These are phyloP conservation scores for Brachionus manjavacas DNA, from an alignment of 1,140 invertebrate genomes.

Conservation along the genomic window DNA sequence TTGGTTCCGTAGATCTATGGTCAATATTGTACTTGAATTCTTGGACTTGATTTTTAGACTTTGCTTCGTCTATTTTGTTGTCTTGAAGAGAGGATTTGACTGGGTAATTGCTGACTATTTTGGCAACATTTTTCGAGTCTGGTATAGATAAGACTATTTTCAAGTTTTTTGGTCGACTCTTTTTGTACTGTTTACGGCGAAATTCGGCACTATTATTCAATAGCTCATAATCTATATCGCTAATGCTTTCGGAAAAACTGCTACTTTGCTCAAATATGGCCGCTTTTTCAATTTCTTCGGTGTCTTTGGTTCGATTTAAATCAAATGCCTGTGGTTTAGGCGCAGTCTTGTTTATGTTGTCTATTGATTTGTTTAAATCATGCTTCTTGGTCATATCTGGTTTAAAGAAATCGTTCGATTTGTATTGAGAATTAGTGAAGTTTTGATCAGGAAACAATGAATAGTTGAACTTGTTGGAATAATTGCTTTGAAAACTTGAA, in stretches of 20 bases:
- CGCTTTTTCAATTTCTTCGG: constrained; percentile 22
- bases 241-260: not conserved
- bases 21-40: not conserved
- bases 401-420: not conserved
- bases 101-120: not conserved
- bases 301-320: not conserved
- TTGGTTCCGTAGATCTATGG: not conserved
- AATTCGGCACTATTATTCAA: not conserved
- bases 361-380: not conserved
- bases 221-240: not conserved
- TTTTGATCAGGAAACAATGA: not conserved
- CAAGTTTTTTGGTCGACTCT: not conserved
- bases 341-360: not conserved
- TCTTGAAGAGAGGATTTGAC: not conserved
- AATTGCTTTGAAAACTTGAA: not conserved
- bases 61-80: not conserved
- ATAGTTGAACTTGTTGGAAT: not conserved
- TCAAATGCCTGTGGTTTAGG: not conserved
- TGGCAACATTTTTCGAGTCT: not conserved
- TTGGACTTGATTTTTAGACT: not conserved
- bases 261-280: constrained; percentile 15
- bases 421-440: not conserved
- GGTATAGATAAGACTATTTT: not conserved
- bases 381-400: not conserved
- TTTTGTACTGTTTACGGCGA: not conserved